Base-by-base conservation (phyloP, 2,888 invertebrate species). In the Agrypnus murinus region DNA sequence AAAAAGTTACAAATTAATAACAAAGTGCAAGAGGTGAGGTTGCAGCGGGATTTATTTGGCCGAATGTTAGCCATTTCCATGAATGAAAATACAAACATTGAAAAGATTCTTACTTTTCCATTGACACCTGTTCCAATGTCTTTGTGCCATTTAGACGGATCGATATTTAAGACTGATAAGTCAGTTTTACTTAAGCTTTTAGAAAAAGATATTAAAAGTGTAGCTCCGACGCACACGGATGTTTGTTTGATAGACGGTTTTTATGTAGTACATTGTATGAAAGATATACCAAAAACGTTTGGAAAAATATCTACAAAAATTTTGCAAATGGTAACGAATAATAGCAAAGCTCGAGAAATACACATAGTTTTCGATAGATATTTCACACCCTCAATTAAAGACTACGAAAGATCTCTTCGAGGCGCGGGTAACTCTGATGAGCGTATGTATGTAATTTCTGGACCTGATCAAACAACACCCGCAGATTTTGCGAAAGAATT, bases 151-250 rank as follows among this genome's bases (percentile, higher is more conserved):
- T 17, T 76, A 9, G 77, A 77, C 64, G 75, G 78, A 1, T 65
- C 65, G 4, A 77, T 78, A 19, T 59, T 74, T 43, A 77, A 77
- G 71, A 80, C 78, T 0, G 74, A 77, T 14, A 78, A 81, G 69
- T 75, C 76, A 0, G 65, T 34, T 17, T 53, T 79, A n/a, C 59
- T 77, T 10, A 72, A 75, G 69, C 15, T 72, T 5, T 32, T 80
- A 9, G 65, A 74, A 70, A 66, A 69, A n/a, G 15, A 57, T n/a
- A 17, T 65, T 10, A 32, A 62, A 14, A 34, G 12, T 31, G 34
- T 34, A 2, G 3, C 57, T 7, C n/a, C n/a, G n/a, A n/a, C n/a
- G n/a, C n/a, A n/a, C n/a, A n/a, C n/a, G 2, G 68, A 76, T 55
- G 60, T 71, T 9, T 32, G 58, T n/a, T 43, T 75, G 12, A 38